phyloP scores from a whole-genome alignment of 1,140 invertebrate species.

The Wiebesia pumilae region DNA sequence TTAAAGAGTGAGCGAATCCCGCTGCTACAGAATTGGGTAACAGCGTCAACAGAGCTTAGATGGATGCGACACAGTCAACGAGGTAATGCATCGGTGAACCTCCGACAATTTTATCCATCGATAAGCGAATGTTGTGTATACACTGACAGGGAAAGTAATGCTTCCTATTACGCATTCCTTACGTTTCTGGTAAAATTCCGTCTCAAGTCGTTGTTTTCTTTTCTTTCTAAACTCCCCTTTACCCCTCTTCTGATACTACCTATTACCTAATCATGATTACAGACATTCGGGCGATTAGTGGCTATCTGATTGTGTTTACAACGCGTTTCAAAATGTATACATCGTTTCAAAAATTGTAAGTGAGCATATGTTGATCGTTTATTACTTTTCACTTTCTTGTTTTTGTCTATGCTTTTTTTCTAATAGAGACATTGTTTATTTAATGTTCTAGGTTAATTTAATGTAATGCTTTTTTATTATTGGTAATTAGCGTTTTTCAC shows the following conservation, averaged over 20 bases:
- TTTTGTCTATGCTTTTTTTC: neutral
- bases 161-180: neutral
- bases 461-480: neutral
- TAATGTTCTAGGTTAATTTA: too few relatives aligned
- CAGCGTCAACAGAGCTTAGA: neutral
- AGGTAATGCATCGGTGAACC: conserved; percentile 23
- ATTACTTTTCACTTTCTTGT: neutral
- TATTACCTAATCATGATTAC: neutral
- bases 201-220: too few relatives aligned
- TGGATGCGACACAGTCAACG: neutral
- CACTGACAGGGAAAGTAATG: neutral
- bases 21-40: conserved; percentile 44
- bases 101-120: neutral
- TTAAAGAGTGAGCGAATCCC: conserved; percentile 48
- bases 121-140: neutral
- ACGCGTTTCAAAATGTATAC: neutral
- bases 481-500: too few relatives aligned
- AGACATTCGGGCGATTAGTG: neutral
- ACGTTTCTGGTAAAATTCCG: neutral
- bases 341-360: neutral
- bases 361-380: neutral
- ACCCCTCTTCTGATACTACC: neutral
- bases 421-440: neutral
- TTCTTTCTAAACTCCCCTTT: too few relatives aligned
- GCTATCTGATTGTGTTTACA: conserved; percentile 1